Evolutionary conservation across 1,140 invertebrate genomes (phyloP), one percentile per base, ranked within the genome.

Genomic region (Pemphigus obesinymphae): DNA sequence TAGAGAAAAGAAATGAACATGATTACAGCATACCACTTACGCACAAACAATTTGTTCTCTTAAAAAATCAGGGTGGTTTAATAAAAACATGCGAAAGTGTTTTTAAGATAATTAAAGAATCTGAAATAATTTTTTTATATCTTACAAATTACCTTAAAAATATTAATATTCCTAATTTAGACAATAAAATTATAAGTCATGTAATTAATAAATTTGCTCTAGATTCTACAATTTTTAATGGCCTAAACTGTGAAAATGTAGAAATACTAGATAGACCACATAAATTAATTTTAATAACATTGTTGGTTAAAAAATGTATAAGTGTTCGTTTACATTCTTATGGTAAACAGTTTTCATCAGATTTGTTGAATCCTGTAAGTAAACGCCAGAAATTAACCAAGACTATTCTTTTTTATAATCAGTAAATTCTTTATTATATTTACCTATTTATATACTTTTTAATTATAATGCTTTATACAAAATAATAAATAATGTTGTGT

Each of bases 151-250:
- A 63, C 29, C 29, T 63, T 10, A 26, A 4, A 29, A 63, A 20
- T 63, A 63, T 63, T 31, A 63, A 63, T 63, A 63, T 63, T 63
- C n/a, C 15, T 26, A 63, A 63, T 63, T 63, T 63, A 63, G 58
- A 63, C 29, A 63, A 63, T 26, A 63, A 63, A 29, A 63, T 63
- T 29, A 63, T 63, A 26, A 53, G 50, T 53, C 50, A 53, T 53
- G 50, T 53, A 3, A 11, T 63, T 31, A 29, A 63, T 17, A 63
- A 63, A 63, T 29, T 29, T 63, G 58, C 23, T 29, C 23, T 61
- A 17, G 58, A 63, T 11, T 4, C 10, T 63, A 13, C 23, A 26
- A 63, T 63, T 29, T 20, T 34, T 34, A 31, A 63, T 29, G 8
- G 29, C 17, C 29, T 63, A 63, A 63, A 26, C 17, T 63, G 61